Evolutionary conservation across 2,797 vertebrate genomes (phyloP).

Genomic region (Perdix hodgsoniae): DNA sequence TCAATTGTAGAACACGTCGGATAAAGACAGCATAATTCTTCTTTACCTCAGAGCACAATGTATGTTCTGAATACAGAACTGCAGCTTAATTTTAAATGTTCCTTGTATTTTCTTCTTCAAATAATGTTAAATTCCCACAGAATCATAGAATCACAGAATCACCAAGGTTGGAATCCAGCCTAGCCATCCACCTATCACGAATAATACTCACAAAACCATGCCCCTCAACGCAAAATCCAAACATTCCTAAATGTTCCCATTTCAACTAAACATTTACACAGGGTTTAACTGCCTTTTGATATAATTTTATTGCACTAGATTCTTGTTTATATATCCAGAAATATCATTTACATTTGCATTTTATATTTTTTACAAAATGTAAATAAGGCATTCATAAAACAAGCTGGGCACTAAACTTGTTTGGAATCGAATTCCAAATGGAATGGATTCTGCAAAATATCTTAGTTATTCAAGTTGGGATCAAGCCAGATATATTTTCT

Average conservation of each 20-base stretch:
- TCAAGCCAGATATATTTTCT: neutral
- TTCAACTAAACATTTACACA: neutral
- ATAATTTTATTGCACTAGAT: neutral
- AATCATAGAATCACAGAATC: no score
- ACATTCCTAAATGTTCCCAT: neutral
- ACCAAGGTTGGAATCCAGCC: no score
- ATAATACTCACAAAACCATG: no score
- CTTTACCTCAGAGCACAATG: neutral
- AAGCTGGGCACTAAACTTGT: rapidly evolving
- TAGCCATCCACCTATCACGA: no score
- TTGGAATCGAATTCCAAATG: neutral
- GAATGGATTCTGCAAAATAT: neutral
- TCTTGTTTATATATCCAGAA: neutral
- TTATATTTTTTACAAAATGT: neutral
- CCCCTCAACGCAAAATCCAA: no score
- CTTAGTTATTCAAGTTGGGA: neutral
- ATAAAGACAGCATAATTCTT: neutral
- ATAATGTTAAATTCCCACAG: neutral
- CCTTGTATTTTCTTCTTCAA: neutral
- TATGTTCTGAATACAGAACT: neutral
- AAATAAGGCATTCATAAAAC: neutral
- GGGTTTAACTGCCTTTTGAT: neutral
- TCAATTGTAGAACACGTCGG: neutral
- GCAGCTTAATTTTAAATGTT: neutral
- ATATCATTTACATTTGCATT: neutral